Conservation (phyloP, 2,797 vertebrate genomes). For the Anabas testudineus region DNA sequence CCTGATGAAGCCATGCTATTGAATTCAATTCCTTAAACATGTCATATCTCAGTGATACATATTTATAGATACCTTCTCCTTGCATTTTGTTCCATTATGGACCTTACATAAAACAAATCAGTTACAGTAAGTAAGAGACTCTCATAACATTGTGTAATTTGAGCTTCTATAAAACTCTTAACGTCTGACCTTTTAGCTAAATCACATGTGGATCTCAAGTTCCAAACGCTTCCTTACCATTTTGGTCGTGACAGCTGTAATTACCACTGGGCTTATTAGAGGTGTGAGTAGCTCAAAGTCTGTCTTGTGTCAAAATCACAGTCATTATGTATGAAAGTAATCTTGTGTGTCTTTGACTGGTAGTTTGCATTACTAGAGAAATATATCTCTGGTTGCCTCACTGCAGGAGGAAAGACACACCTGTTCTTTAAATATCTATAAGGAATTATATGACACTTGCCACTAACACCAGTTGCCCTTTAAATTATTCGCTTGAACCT, state of each 20-base stretch:
- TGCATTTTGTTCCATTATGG: neutral
- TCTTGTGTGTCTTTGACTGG: neutral
- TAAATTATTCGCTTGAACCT: slow-evolving; percentile 82
- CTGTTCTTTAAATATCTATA: slow-evolving; percentile 34
- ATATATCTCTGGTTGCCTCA: neutral
- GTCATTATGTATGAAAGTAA: slow-evolving; percentile 49
- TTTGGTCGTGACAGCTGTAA: slow-evolving; percentile 32
- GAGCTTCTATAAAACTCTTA: neutral
- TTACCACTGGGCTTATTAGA: slow-evolving; percentile 51
- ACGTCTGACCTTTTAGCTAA: slow-evolving; percentile 35
- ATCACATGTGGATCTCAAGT: slow-evolving; percentile 27
- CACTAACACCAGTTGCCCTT: slow-evolving; percentile 77
- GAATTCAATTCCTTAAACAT: too few relatives aligned
- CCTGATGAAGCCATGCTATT: too few relatives aligned
- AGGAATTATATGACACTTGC: slow-evolving; percentile 66
- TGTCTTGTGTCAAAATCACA: slow-evolving; percentile 55
- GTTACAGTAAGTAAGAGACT: neutral
- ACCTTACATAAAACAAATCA: slow-evolving; percentile 2
- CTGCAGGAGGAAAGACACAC: neutral
- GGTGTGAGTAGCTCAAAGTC: slow-evolving; percentile 32
- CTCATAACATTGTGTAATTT: neutral
- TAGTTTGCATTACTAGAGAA: neutral
- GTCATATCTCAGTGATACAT: neutral
- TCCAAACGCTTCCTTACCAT: slow-evolving; percentile 25
- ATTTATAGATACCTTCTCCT: neutral